Conservation (phyloP, 2,113 vertebrate species). For the Coracopsis vasa region DNA sequence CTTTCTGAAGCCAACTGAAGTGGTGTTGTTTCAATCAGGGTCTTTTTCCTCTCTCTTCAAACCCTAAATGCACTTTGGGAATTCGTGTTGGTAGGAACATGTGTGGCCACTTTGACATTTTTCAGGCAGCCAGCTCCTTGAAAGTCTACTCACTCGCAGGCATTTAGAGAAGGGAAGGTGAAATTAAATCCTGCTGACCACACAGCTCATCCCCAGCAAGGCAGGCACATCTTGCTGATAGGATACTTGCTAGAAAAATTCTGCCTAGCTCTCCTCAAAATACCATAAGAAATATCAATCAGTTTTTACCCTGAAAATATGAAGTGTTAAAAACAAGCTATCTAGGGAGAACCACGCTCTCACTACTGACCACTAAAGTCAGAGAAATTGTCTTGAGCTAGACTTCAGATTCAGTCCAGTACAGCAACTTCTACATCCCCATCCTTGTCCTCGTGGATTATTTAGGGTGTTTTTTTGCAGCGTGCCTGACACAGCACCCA, state of each 20-base stretch:
- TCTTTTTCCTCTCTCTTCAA: neutral
- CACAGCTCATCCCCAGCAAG: neutral
- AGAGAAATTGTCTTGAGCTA: neutral
- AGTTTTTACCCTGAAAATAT: neutral
- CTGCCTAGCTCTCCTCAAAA: neutral
- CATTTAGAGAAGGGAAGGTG: neutral
- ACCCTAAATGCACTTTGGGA: neutral
- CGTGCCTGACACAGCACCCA: neutral
- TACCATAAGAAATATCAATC: neutral
- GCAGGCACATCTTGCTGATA: neutral
- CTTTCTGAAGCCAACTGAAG: neutral
- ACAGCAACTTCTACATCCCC: neutral
- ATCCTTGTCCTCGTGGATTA: neutral
- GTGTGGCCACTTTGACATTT: neutral
- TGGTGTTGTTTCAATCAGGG: neutral
- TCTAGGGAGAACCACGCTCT: neutral
- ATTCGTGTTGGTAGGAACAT: neutral
- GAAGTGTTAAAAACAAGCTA: neutral
- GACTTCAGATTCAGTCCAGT: neutral
- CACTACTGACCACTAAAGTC: neutral
- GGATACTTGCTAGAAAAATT: neutral
- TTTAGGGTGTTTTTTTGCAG: neutral
- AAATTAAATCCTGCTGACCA: neutral
- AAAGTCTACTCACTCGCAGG: neutral
- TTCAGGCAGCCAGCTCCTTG: neutral